Conservation (phyloP, 2,888 invertebrate genomes). For the Spicauda simplicius region DNA sequence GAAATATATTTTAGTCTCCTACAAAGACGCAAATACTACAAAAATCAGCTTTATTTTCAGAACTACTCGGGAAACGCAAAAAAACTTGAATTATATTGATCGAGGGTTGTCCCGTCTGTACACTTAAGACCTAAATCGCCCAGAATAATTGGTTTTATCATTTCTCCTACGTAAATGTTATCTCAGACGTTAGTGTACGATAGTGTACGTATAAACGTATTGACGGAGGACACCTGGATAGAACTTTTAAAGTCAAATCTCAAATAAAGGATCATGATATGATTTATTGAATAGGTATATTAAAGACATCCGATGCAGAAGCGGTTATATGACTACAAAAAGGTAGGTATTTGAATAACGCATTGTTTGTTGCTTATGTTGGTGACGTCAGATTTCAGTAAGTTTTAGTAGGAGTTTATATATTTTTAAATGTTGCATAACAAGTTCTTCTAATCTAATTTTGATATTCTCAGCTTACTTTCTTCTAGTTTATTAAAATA, state of each 20-base stretch:
- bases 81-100: no score
- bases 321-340: conserved; percentile 43
- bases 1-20: no score
- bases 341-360: conserved; percentile 17
- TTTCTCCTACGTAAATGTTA: conserved; percentile 29
- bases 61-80: background rate
- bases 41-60: no score
- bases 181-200: conserved; percentile 13
- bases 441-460: no score
- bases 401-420: no score
- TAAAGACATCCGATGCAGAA: conserved; percentile 48
- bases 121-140: background rate
- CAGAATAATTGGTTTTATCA: background rate
- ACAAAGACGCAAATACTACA: no score
- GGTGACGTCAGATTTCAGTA: background rate
- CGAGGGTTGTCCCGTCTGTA: background rate
- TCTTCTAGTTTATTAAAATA: no score
- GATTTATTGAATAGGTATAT: conserved; percentile 55
- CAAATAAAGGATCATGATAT: conserved; percentile 48
- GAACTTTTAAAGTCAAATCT: conserved; percentile 69
- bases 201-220: conserved; percentile 30
- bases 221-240: conserved; percentile 59
- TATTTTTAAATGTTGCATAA: no score
- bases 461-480: no score
- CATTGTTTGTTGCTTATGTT: background rate